phyloP scores from a whole-genome alignment of 2,888 invertebrate species.

The Myopa tessellatipennis region DNA sequence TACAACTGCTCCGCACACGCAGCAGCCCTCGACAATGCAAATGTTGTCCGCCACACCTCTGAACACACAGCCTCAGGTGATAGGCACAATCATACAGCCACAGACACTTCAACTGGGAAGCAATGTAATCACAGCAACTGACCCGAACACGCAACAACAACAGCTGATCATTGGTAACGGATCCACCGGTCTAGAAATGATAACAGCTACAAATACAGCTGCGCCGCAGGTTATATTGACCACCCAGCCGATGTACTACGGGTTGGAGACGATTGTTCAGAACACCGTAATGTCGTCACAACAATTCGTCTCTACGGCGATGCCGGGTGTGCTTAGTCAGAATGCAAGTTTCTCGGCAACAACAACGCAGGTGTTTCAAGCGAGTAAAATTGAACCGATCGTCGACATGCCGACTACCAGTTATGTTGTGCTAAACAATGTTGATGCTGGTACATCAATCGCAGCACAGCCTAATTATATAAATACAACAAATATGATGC shows the following conservation, averaged over 20 bases:
- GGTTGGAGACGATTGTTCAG: slow-evolving; percentile 86
- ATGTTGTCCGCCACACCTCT: slow-evolving; percentile 72
- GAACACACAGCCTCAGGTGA: slow-evolving; percentile 70
- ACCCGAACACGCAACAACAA: slow-evolving; percentile 50
- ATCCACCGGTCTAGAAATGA: slow-evolving; percentile 55
- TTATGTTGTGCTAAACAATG: slow-evolving; percentile 77
- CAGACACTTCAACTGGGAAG: slow-evolving; percentile 71
- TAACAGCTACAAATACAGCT: slow-evolving; percentile 50
- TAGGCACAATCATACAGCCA: slow-evolving; percentile 74
- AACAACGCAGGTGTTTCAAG: slow-evolving; percentile 82
- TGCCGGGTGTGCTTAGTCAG: slow-evolving; percentile 83
- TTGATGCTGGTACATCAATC: slow-evolving; percentile 59
- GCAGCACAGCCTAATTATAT: slow-evolving; percentile 42
- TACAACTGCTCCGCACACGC: slow-evolving; percentile 67
- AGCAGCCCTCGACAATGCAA: slow-evolving; percentile 69
- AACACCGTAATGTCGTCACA: slow-evolving; percentile 92
- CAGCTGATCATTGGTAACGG: slow-evolving; percentile 55
- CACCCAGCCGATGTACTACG: slow-evolving; percentile 83
- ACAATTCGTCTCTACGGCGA: slow-evolving; percentile 83
- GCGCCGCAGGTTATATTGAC: slow-evolving; percentile 70
- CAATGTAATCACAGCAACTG: slow-evolving; percentile 69
- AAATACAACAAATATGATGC: slow-evolving; percentile 30
- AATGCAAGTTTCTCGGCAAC: slow-evolving; percentile 88
- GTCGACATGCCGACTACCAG: slow-evolving; percentile 80
- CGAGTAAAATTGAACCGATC: slow-evolving; percentile 85